A percentile compares a stretch with the other conserved stretches of the same genome.
These are phyloP conservation scores for Tineola bisselliella DNA, from an alignment of 2,888 invertebrate genomes.

Conservation along the genomic window DNA sequence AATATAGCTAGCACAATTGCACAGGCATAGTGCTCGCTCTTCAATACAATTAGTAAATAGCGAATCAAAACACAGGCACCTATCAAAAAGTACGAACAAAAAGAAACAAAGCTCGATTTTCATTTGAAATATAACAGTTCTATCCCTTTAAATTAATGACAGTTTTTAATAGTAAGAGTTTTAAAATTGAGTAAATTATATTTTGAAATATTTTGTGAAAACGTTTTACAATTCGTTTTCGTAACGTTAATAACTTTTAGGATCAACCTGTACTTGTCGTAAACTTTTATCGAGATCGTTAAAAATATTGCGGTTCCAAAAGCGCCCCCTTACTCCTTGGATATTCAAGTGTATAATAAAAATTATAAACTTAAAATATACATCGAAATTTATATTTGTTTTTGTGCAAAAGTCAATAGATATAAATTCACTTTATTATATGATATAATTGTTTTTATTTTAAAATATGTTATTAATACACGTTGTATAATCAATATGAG, in stretches of 20 bases:
- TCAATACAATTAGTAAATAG: background rate
- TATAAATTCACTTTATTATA: too few species aligned
- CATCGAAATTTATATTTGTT: background rate
- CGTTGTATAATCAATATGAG: too few species aligned
- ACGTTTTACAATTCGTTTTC: background rate
- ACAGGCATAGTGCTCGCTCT: conserved; percentile 3
- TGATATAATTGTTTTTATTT: too few species aligned
- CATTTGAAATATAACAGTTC: too few species aligned
- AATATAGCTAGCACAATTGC: conserved; percentile 11
- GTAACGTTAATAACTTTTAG: background rate
- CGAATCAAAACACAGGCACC: background rate
- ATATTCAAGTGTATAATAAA: background rate
- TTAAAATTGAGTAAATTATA: too few species aligned
- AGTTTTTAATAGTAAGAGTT: too few species aligned
- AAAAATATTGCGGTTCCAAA: background rate
- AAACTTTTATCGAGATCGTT: conserved; percentile 4
- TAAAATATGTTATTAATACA: too few species aligned
- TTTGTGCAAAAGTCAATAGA: background rate
- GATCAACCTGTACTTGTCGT: background rate
- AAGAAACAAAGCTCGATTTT: too few species aligned
- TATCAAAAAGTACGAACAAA: background rate
- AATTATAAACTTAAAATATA: background rate
- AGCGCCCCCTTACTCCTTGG: background rate
- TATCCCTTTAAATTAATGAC: too few species aligned
- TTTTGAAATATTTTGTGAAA: too few species aligned